Evolutionary conservation across 2,113 vertebrate genomes (phyloP).

Genomic region (Nibea albiflora): DNA sequence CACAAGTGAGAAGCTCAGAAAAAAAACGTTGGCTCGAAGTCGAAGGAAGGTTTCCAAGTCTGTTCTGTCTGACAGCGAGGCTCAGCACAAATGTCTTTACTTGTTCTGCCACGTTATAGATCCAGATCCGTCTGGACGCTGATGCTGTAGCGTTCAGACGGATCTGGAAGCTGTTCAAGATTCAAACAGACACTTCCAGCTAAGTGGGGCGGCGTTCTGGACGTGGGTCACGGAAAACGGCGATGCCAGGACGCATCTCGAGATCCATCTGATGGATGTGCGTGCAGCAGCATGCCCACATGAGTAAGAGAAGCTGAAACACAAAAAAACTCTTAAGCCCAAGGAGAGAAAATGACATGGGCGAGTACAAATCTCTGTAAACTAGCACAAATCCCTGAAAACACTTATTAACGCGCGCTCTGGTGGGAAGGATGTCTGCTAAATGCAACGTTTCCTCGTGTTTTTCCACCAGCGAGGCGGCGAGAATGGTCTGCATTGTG

Average conservation of each 20-base stretch:
- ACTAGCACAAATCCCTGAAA: constrained; percentile 15
- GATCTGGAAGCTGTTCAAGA: no score
- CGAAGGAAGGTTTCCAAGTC: background rate
- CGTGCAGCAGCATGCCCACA: background rate
- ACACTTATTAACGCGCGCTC: background rate
- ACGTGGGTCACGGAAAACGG: background rate
- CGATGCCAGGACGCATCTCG: background rate
- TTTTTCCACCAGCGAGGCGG: background rate
- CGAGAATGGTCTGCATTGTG: background rate
- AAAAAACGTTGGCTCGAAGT: background rate
- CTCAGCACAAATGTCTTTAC: background rate
- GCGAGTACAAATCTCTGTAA: background rate
- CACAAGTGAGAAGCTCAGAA: background rate
- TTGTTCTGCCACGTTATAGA: background rate
- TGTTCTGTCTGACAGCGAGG: background rate
- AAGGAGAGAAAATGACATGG: background rate
- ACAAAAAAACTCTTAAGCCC: background rate
- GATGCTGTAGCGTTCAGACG: no score
- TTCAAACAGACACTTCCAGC: background rate
- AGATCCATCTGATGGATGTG: background rate
- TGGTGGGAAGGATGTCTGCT: background rate
- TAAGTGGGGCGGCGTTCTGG: background rate
- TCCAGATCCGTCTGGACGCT: background rate
- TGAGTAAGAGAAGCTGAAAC: background rate
- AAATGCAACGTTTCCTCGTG: background rate